Percentiles rank a stretch among this genome's conserved stretches.
Evolutionary conservation across 2,113 vertebrate species (phyloP).

Genomic region (Melanostigma gelatinosum): DNA sequence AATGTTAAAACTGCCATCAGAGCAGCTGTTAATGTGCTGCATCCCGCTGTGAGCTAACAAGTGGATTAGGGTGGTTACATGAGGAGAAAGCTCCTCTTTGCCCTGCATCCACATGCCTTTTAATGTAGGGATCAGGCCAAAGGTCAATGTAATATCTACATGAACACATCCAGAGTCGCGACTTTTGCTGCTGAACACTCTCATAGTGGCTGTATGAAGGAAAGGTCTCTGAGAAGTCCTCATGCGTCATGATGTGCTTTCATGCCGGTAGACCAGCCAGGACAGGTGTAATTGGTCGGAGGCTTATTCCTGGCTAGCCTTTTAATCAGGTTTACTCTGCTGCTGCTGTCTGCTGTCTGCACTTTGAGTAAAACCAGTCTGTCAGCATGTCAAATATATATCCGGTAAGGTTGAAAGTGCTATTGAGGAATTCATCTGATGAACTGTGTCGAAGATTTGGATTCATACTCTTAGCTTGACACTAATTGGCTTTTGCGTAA

Average conservation of each 20-base stretch:
- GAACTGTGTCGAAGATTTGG: neutral
- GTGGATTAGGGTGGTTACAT: conserved; percentile 24
- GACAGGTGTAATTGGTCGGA: conserved; percentile 53
- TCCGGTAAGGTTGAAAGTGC: neutral
- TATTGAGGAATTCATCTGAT: neutral
- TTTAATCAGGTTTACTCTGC: conserved; percentile 53
- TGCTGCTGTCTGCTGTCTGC: neutral
- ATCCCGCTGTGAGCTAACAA: conserved; percentile 14
- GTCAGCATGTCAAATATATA: neutral
- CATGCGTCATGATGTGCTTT: conserved; percentile 23
- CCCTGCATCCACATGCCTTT: conserved; percentile 9
- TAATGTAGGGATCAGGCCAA: conserved; percentile 1
- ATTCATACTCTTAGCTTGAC: neutral
- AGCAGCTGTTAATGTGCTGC: conserved; percentile 18
- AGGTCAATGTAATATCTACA: neutral
- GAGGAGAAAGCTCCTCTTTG: conserved; percentile 17
- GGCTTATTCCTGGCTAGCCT: conserved; percentile 34
- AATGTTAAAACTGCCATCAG: neutral
- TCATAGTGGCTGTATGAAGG: neutral
- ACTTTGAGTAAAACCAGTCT: neutral
- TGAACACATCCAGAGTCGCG: neutral
- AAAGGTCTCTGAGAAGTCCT: conserved; percentile 14
- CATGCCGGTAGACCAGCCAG: conserved; percentile 8
- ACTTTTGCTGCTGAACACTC: neutral
- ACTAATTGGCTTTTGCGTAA: neutral